These are phyloP conservation scores for Yponomeuta cagnagella DNA, from an alignment of 2,888 invertebrate species.

Conservation along the genomic window DNA sequence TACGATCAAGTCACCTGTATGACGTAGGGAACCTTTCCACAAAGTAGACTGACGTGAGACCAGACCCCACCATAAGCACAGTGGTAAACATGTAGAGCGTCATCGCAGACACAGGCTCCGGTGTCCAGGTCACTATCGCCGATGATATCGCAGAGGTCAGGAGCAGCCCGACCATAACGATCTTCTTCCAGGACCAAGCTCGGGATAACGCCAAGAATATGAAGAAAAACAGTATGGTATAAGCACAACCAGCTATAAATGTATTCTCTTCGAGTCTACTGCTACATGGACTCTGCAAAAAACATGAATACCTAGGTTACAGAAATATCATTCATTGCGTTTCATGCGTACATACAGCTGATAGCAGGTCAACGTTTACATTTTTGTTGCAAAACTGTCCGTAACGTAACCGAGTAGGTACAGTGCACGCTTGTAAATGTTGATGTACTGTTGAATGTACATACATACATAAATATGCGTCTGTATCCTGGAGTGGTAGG, in stretches of 20 bases:
- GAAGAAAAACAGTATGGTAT: conserved; percentile 56
- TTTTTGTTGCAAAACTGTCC: too few relatives aligned
- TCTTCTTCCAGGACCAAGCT: conserved; percentile 37
- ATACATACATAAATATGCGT: too few relatives aligned
- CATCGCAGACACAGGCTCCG: conserved; percentile 53
- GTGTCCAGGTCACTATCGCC: conserved; percentile 41
- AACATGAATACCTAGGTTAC: too few relatives aligned
- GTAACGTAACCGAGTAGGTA: too few relatives aligned
- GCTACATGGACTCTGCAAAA: conserved; percentile 27
- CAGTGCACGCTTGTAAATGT: too few relatives aligned
- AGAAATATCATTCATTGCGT: too few relatives aligned
- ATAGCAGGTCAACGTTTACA: too few relatives aligned
- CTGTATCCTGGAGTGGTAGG: too few relatives aligned
- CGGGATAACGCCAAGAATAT: conserved; percentile 54
- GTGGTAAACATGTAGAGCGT: conserved; percentile 56
- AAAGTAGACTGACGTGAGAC: conserved; percentile 59
- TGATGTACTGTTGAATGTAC: too few relatives aligned
- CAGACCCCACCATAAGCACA: conserved; percentile 60
- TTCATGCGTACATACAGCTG: too few relatives aligned
- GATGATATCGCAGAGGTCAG: conserved; percentile 50
- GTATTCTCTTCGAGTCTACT: conserved; percentile 53
- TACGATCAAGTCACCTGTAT: conserved; percentile 40
- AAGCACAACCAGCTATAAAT: conserved; percentile 58
- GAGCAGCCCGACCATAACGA: conserved; percentile 48
- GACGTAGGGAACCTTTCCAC: conserved; percentile 63